Evolutionary conservation across 1,140 invertebrate species (phyloP), one percentile per base, ranked within the genome.

Genomic region (Nebria ingens): DNA sequence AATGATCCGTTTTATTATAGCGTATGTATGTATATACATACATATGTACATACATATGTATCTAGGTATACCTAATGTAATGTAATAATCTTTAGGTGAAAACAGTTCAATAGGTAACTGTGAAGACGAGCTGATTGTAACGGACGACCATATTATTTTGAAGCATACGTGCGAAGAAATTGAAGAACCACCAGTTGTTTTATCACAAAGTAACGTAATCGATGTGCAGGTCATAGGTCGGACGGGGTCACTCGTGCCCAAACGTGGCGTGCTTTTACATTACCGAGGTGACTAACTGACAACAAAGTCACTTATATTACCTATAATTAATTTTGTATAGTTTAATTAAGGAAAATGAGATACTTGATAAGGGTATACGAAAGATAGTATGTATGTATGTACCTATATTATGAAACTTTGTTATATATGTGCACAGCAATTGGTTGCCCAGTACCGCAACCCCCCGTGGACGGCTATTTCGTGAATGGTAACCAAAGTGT

Each of bases 391-490:
- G 1, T 54, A 68, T 21, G 59, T 23, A 13, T 61, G 63, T 9
- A 56, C 57, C 1, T 59, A 66, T 50, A 50, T 22, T 19, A 51
- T 68, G 13, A 63, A 60, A 11, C 63, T 66, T 6, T 69, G 49
- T 53, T 70, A 1, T 61, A 66, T 64, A 55, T 66, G 62, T 72
- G 62, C 55, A 56, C 66, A 77, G 78, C 77, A 58, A 60, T 80
- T 50, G 79, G 79, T 20, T 84, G 81, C 68, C 69, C 76, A 2
- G 76, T 74, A n/a, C 65, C 76, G 49, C 58, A 65, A 59, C 65
- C 77, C 61, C 79, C 80, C 61, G 71, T 71, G 61, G 71, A 77
- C 62, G 80, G 79, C n/a, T 79, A 81, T 58, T 62, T 81, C 2
- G 75, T 79, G 55, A 76, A 74, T 62, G 71, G 75, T 23, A 76